Evolutionary conservation across 2,113 vertebrate genomes (phyloP).

Genomic region (Sula dactylatra): DNA sequence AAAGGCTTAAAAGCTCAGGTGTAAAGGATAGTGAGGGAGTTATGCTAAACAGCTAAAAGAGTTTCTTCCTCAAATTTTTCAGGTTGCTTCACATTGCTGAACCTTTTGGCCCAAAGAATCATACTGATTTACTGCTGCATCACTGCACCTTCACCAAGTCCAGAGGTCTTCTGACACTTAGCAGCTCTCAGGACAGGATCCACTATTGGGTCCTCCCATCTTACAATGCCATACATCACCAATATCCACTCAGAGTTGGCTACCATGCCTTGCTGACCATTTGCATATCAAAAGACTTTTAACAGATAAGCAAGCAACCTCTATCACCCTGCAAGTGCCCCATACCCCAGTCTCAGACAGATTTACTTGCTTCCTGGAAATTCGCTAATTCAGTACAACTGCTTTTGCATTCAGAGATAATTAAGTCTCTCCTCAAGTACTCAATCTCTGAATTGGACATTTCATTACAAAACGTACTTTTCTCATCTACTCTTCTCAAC

Average conservation of each 20-base stretch:
- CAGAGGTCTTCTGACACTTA: neutral
- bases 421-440: neutral
- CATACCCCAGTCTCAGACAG: neutral
- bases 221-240: neutral
- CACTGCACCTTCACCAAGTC: neutral
- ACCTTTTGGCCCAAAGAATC: neutral
- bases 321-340: neutral
- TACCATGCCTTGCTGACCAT: neutral
- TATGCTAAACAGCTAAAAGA: neutral
- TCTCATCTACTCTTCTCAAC: neutral
- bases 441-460: neutral
- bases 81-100: neutral
- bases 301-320: neutral
- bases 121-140: neutral
- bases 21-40: neutral
- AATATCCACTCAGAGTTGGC: neutral
- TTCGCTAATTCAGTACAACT: neutral
- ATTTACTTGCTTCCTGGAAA: neutral
- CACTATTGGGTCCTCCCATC: neutral
- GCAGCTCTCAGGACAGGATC: neutral
- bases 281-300: neutral
- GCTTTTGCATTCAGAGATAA: neutral
- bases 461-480: neutral
- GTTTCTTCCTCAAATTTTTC: neutral
- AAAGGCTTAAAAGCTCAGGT: neutral